Evolutionary conservation across 2,113 vertebrate species (phyloP).

Genomic region (Poicephalus gulielmi): DNA sequence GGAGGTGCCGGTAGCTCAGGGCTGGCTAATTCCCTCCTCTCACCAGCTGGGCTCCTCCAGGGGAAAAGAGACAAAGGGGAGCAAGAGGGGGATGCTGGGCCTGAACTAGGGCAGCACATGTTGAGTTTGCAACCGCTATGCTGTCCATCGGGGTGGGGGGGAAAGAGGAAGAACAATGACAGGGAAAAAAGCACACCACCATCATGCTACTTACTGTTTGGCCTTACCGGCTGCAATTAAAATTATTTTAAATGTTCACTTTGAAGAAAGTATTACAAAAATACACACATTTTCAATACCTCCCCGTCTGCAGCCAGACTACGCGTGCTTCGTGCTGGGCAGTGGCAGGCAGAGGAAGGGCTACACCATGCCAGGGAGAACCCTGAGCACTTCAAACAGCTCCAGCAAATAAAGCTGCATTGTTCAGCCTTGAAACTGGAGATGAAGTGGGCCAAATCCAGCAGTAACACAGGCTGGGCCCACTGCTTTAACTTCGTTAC

Average conservation of each 20-base stretch:
- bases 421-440: neutral
- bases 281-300: neutral
- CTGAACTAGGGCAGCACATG: slow-evolving; percentile 62
- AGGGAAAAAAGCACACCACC: neutral
- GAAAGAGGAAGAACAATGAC: neutral
- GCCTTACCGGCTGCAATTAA: neutral
- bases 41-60: slow-evolving; percentile 73
- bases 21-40: slow-evolving; percentile 72
- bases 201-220: neutral
- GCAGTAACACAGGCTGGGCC: neutral
- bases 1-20: slow-evolving; percentile 64
- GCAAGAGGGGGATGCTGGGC: slow-evolving; percentile 54
- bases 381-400: neutral
- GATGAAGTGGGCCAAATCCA: neutral
- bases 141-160: neutral
- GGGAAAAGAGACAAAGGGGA: slow-evolving; percentile 71
- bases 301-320: neutral
- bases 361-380: neutral
- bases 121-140: slow-evolving; percentile 8
- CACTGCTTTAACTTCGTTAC: neutral
- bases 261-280: neutral
- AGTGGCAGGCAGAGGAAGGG: neutral
- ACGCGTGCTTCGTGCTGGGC: neutral
- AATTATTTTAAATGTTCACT: neutral
- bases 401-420: neutral